Evolutionary conservation across 2,113 vertebrate genomes (phyloP).

Genomic region (Brachyistius frenatus): DNA sequence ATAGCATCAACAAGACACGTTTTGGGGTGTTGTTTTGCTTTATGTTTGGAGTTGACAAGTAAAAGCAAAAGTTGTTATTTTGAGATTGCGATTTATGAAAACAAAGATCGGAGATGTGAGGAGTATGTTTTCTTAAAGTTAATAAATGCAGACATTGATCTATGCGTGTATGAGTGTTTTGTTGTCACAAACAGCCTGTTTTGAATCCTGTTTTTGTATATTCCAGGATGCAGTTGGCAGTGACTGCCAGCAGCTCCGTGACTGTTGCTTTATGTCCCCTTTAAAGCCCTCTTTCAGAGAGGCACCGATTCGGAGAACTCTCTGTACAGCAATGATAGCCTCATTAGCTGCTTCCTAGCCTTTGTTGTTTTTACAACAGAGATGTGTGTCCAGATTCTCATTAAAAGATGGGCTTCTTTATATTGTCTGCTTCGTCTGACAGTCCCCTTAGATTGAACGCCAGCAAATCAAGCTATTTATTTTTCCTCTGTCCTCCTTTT

Average conservation of each 20-base stretch:
- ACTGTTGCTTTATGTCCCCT: slow-evolving; percentile 76
- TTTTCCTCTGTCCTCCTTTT: slow-evolving; percentile 67
- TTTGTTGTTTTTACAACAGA: slow-evolving; percentile 84
- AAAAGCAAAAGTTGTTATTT: neutral
- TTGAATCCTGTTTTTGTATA: slow-evolving; percentile 48
- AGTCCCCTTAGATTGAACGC: slow-evolving; percentile 79
- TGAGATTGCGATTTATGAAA: too few relatives aligned
- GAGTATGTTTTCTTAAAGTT: too few relatives aligned
- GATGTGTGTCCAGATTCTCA: slow-evolving; percentile 84
- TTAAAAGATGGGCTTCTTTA: slow-evolving; percentile 82
- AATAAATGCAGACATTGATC: neutral
- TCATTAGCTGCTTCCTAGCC: slow-evolving; percentile 84
- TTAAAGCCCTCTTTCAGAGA: slow-evolving; percentile 79
- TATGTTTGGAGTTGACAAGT: neutral
- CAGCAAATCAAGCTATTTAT: slow-evolving; percentile 79
- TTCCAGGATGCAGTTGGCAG: slow-evolving; percentile 58
- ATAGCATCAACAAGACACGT: slow-evolving; percentile 13
- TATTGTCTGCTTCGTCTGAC: slow-evolving; percentile 73
- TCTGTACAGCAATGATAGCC: slow-evolving; percentile 82
- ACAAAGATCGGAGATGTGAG: too few relatives aligned
- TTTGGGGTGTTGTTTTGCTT: neutral
- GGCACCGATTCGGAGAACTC: slow-evolving; percentile 72
- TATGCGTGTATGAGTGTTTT: neutral
- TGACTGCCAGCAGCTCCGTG: slow-evolving; percentile 69
- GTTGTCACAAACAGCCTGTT: slow-evolving; percentile 2